A percentile compares a stretch with the other conserved stretches of the same genome.
Evolutionary conservation across 1,140 invertebrate genomes (phyloP).

Genomic region (Eumaeus atala): DNA sequence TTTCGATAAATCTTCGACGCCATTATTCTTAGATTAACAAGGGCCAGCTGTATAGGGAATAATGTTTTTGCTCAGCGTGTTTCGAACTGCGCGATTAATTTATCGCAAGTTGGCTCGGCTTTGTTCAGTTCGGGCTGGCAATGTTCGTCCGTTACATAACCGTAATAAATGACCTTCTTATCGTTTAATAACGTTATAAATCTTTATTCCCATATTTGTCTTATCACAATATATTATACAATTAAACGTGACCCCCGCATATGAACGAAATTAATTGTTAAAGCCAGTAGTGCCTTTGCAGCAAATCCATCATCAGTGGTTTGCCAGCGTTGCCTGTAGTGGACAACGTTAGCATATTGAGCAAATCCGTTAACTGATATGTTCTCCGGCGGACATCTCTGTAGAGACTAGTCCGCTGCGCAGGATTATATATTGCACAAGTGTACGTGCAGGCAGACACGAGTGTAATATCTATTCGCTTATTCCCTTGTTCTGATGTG

Average conservation of each 20-base stretch:
- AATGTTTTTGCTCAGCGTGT: constrained; percentile 52
- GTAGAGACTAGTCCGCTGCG: no score
- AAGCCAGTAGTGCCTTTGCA: no score
- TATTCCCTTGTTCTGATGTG: no score
- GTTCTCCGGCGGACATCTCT: no score
- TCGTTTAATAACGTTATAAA: constrained; percentile 10
- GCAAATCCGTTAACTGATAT: no score
- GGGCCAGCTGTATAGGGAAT: constrained; percentile 39
- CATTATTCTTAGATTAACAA: constrained; percentile 55
- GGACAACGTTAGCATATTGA: no score
- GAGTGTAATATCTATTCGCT: no score
- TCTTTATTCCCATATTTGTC: constrained; percentile 6
- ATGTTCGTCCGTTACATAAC: constrained; percentile 17
- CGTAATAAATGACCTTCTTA: constrained; percentile 19
- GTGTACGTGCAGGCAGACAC: no score
- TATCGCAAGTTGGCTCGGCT: constrained; percentile 32
- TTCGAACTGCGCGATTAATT: constrained; percentile 35
- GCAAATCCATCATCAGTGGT: no score
- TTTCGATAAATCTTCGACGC: constrained; percentile 45
- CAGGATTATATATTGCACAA: no score
- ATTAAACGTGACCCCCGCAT: neutral
- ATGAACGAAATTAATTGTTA: no score
- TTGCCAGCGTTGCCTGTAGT: no score
- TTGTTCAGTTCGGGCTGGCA: constrained; percentile 20
- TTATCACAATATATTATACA: constrained; percentile 3